These are phyloP conservation scores for Lordiphosa clarofinis DNA, from an alignment of 1,140 invertebrate species.

Conservation along the genomic window DNA sequence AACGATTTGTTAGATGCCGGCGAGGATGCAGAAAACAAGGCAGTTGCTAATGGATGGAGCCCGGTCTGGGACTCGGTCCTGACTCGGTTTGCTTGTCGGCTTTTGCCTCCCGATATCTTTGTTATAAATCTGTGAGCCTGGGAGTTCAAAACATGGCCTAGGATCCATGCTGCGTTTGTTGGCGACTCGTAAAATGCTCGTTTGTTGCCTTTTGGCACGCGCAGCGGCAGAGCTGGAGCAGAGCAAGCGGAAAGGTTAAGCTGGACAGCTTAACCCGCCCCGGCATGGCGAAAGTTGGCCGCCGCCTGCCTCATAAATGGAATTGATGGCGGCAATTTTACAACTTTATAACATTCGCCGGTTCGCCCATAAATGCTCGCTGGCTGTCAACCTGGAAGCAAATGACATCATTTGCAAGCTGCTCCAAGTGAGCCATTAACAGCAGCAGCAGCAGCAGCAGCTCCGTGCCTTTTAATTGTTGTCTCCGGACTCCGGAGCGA, in stretches of 20 bases:
- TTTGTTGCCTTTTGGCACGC: conserved; percentile 75
- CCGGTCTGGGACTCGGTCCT: conserved; percentile 26
- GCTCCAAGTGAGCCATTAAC: conserved; percentile 63
- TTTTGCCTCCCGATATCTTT: conserved; percentile 64
- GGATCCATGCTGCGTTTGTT: conserved; percentile 70
- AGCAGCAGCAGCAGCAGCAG: conserved; percentile 53
- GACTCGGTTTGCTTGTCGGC: conserved; percentile 64
- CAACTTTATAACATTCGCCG: conserved; percentile 59
- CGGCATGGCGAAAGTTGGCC: conserved; percentile 25
- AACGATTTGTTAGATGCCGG: conserved; percentile 77
- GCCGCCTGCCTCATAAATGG: conserved; percentile 44
- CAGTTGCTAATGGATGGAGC: conserved; percentile 45
- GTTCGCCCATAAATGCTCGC: conserved; percentile 52
- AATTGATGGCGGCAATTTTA: conserved; percentile 66
- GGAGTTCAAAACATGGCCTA: conserved; percentile 62
- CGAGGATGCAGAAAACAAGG: conserved; percentile 50
- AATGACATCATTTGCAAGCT: conserved; percentile 63
- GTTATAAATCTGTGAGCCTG: conserved; percentile 73
- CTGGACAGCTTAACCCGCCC: conserved; percentile 60
- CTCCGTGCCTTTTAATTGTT: conserved; percentile 60
- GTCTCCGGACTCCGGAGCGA: conserved; percentile 14
- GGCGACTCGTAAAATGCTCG: conserved; percentile 70
- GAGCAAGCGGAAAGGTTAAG: conserved; percentile 59
- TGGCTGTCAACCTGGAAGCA: conserved; percentile 49
- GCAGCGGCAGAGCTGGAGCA: conserved; percentile 40